These are phyloP conservation scores for Dipodomys merriami DNA, from an alignment of 2,113 vertebrate genomes.

Conservation along the genomic window DNA sequence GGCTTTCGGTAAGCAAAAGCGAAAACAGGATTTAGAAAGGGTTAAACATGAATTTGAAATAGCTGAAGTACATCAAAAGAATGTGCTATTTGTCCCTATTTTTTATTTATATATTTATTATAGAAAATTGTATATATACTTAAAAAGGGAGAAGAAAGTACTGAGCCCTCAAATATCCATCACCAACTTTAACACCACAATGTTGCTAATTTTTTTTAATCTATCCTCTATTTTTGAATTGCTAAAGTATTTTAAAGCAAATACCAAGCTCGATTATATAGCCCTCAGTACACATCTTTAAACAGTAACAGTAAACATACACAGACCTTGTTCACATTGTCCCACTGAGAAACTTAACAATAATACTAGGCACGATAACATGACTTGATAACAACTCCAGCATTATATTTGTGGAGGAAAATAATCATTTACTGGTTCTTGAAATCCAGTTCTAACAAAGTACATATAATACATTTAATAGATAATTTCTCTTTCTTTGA, in stretches of 20 bases:
- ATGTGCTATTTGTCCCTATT: background rate
- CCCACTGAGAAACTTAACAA: constrained; percentile 11
- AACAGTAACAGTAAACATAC: background rate
- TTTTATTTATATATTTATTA: background rate
- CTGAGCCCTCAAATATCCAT: background rate
- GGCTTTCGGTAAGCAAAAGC: background rate
- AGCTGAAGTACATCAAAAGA: background rate
- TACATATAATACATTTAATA: background rate
- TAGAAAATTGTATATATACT: background rate
- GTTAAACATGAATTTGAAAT: background rate
- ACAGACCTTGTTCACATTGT: background rate
- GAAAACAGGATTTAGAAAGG: background rate
- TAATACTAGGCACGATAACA: background rate
- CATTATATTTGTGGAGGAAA: background rate
- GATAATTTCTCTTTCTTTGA: background rate
- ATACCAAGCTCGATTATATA: background rate
- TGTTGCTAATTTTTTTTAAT: no score
- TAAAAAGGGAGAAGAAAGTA: background rate
- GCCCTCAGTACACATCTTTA: background rate
- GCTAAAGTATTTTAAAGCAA: no score
- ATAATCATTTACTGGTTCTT: no score
- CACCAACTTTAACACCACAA: background rate
- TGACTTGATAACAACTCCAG: background rate
- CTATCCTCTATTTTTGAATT: no score
- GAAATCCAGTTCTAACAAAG: background rate